Evolutionary conservation across 2,888 invertebrate genomes (phyloP), one percentile per base, ranked within the genome.

Genomic region (Sympetrum striolatum): DNA sequence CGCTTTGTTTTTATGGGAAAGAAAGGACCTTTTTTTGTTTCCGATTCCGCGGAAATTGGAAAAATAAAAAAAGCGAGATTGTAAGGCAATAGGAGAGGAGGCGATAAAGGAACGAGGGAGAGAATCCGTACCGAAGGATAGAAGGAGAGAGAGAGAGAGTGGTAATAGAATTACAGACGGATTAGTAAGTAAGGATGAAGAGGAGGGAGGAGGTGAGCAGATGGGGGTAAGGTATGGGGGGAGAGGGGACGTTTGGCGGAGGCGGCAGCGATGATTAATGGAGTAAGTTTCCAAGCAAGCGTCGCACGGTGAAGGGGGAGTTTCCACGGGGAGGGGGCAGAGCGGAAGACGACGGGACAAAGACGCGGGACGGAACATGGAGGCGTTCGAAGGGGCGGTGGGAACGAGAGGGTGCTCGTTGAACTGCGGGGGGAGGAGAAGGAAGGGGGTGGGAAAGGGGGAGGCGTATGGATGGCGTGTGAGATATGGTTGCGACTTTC

Each of bases 131-230:
- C 35, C 18, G 60, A 14, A 37, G 35, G 12, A 15, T 35, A 14
- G 25, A 15, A 53, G 31, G 82, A 35, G 44, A 58, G 31, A 31
- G 22, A 86, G 60, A 35, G 86, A 60, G 60, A 86, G 86, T 86
- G 58, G 86, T 86, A 86, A 86, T 86, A 86, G 86, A 86, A 86
- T 86, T 86, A 86, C 86, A 86, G 86, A n/a, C n/a, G 86, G 86
- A 86, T 86, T 86, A 86, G 86, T 86, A 86, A 86, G 86, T 86
- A 86, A 86, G 86, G 86, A 86, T 81, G 15, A 31, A 48, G 81
- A 53, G 53, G 31, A 35, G 58, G 31, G 31, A 12, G 37, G n/a
- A 60, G 60, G 53, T 37, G 37, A 22, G 37, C 25, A 39, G 81
- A 44, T 25, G 81, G 44, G 86, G 86, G 53, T 37, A 60, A 86